phyloP scores from a whole-genome alignment of 2,797 vertebrate genomes.

The Thalassophryne amazonica region DNA sequence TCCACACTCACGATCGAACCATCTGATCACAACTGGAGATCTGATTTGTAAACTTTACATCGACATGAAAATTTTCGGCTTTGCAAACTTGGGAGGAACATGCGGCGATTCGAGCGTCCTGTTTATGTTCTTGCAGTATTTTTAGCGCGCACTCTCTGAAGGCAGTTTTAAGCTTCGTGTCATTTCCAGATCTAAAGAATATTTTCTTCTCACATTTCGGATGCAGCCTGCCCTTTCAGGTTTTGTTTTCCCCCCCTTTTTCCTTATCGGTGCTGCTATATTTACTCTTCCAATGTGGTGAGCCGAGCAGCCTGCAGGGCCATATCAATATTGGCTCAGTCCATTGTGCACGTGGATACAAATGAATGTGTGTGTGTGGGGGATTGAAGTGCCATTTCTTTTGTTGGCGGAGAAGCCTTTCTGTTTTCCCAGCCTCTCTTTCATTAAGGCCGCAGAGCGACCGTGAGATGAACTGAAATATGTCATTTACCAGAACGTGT shows the following conservation, averaged over 20 bases:
- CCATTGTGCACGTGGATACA: conserved; percentile 61
- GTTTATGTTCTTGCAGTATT: too few species aligned
- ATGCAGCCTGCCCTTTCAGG: conserved; percentile 26
- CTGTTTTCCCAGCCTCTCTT: conserved; percentile 12
- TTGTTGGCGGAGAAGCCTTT: conserved; percentile 13
- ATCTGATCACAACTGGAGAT: too few species aligned
- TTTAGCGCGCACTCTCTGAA: background rate
- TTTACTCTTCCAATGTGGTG: conserved; percentile 67
- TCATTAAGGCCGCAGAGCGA: background rate
- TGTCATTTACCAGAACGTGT: background rate
- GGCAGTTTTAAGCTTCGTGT: background rate
- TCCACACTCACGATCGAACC: too few species aligned
- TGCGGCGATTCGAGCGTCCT: too few species aligned
- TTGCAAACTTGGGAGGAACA: too few species aligned
- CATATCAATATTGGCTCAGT: conserved; percentile 76
- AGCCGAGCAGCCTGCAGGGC: conserved; percentile 48
- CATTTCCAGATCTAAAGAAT: background rate
- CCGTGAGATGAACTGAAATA: background rate
- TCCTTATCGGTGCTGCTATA: conserved; percentile 58
- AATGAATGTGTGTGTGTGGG: too few species aligned
- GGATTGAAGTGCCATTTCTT: conserved; percentile 30
- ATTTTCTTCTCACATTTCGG: conserved; percentile 12
- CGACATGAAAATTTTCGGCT: too few species aligned
- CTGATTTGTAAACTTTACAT: too few species aligned
- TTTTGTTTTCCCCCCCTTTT: too few species aligned